Evolutionary conservation across 2,888 invertebrate genomes (phyloP).

Genomic region (Euspilapteryx auroguttella): DNA sequence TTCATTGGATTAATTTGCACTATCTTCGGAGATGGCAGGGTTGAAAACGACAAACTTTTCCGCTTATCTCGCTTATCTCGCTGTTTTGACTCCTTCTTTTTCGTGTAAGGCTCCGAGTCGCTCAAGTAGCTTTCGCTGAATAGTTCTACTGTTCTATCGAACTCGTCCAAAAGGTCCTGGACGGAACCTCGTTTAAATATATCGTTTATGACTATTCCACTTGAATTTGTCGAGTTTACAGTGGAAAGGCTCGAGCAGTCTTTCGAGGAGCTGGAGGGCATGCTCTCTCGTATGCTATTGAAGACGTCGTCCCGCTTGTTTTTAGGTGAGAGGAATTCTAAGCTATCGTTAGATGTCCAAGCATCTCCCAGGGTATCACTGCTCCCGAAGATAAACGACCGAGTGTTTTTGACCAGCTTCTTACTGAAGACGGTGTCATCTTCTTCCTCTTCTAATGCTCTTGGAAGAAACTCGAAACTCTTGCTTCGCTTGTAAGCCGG

Average conservation of each 20-base stretch:
- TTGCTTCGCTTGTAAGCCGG: slow-evolving; percentile 41
- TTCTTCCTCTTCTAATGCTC: slow-evolving; percentile 27
- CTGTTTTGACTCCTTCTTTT: slow-evolving; percentile 22
- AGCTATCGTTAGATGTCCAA: slow-evolving; percentile 36
- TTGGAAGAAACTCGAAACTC: slow-evolving; percentile 47
- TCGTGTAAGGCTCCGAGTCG: slow-evolving; percentile 46
- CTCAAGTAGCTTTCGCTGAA: slow-evolving; percentile 46
- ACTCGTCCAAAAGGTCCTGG: slow-evolving; percentile 34
- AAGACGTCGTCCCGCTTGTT: slow-evolving; percentile 32
- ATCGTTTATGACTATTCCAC: slow-evolving; percentile 21
- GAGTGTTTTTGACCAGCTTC: slow-evolving; percentile 17
- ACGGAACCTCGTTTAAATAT: slow-evolving; percentile 37
- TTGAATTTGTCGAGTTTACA: slow-evolving; percentile 27
- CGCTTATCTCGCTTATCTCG: no score
- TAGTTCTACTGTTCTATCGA: slow-evolving; percentile 41
- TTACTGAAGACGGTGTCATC: slow-evolving; percentile 11
- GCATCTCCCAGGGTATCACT: slow-evolving; percentile 32
- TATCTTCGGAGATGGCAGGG: slow-evolving; percentile 37
- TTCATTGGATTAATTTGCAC: slow-evolving; percentile 26
- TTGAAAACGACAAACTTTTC: slow-evolving; percentile 35
- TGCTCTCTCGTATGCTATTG: slow-evolving; percentile 26
- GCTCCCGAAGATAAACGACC: slow-evolving; percentile 32
- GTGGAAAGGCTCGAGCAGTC: slow-evolving; percentile 32
- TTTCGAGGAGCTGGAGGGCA: slow-evolving; percentile 26
- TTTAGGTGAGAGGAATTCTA: slow-evolving; percentile 30